Base-by-base conservation (phyloP, 2,888 invertebrate genomes). In the Lydus trimaculatus region DNA sequence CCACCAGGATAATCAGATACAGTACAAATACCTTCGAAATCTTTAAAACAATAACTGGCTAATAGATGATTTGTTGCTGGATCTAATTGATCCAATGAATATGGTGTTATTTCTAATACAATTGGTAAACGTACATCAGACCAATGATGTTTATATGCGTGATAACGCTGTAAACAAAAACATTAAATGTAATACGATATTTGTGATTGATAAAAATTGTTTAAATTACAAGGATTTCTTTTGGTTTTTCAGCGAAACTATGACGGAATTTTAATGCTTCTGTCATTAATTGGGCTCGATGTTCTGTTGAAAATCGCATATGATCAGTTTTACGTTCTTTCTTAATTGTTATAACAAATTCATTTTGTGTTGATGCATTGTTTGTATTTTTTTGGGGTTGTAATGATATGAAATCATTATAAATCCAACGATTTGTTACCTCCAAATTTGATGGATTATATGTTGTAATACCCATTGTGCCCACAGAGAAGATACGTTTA, bases 281-380 rank as follows among this genome's bases (percentile, higher is more conserved):
- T 8, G 97, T 97, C 60, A 99, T 88, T 75, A 99, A 90, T 77
- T 98, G 92, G 69, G 95, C 91, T 80, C 98, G 91, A 84, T 97
- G 95, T 81, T 99, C 99, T 0, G 97, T 96, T 13, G 98, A 97
- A 84, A 99, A 97, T 82, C 92, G 94, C 94, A 99, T 98, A 13
- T 92, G 92, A 82, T 98, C 99, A 60, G 91, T 87, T 87, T 98
- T 98, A 80, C 94, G 93, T 31, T 95, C 95, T 79, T 96, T 97
- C 80, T 93, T 94, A 88, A 96, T 93, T 13, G 91, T 91, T 77
- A 96, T 91, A 65, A 92, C 90, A 81, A 95, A 95, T 83, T 94
- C 94, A 84, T 89, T 88, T 64, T 87, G 87, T 8, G n/a, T 39
- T 15, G 86, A 25, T 15, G 86, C 85, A 75, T 83, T 80, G 7